Evolutionary conservation across 2,113 vertebrate genomes (phyloP), one percentile per base, ranked within the genome.

Genomic region (Salvelinus fontinalis): DNA sequence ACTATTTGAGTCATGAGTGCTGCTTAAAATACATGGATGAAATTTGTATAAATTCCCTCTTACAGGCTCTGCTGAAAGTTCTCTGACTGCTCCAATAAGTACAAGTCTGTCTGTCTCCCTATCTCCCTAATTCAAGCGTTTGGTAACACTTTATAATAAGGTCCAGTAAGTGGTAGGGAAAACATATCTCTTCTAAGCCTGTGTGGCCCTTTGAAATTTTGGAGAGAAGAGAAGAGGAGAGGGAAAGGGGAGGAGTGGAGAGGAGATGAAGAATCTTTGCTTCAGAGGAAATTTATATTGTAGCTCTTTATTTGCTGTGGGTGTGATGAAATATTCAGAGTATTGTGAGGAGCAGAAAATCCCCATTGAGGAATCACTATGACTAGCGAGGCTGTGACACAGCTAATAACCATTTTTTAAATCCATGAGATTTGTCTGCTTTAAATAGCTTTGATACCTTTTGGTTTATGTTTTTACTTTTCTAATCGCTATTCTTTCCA

Each of bases 321-420:
- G 59, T 29, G 20, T 71, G 13, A 71, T 71, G 16, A 65, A 77
- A 71, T 66, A 71, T 31, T 62, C 59, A 22, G 59, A 24, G 24
- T 22, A 71, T 77, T 65, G 59, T 71, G 59, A 66, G 59, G 12
- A 71, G 16, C 57, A 77, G 67, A 51, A 69, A 62, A 60, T n/a
- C 34, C 68, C 31, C 20, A 11, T 49, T 3, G n/a, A 22, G 20
- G 18, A 24, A 22, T 13, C 6, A 49, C 5, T 44, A 31, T 74
- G 16, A 3, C 13, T 24, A 66, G 22, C 39, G 7, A 69, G 20
- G 67, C 34, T 48, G 12, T 22, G 2, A 69, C 31, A 70, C 20
- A 31, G 4, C 31, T 64, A 64, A 64, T 64, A 7, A 44, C 2
- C 1, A 24, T 13, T n/a, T n/a, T n/a, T 34, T 24, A 29, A 73